These are phyloP conservation scores for Salmo trutta DNA, from an alignment of 2,797 vertebrate genomes.

Conservation along the genomic window DNA sequence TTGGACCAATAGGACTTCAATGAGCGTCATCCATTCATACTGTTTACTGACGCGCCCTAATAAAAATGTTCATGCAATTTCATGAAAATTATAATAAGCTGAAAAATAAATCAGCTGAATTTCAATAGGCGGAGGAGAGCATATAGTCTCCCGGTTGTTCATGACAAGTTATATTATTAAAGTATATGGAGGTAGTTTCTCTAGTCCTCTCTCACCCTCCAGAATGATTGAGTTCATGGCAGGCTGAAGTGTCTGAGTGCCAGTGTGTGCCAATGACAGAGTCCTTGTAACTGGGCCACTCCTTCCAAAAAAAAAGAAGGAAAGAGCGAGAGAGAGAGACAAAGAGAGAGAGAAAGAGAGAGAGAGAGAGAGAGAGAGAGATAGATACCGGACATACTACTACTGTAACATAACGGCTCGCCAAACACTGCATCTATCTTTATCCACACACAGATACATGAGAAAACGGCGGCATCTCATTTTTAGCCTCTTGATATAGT, in stretches of 20 bases:
- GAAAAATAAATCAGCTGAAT: too few species aligned
- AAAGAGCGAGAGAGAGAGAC: not conserved
- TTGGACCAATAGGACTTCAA: not conserved
- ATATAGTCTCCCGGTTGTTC: not conserved
- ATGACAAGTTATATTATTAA: not conserved
- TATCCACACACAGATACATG: constrained; percentile 2
- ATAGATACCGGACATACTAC: constrained; percentile 18
- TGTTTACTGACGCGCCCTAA: not conserved
- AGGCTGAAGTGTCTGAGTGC: constrained; percentile 8
- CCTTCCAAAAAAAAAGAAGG: not conserved
- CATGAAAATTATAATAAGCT: too few species aligned
- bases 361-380: not conserved
- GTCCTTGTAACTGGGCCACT: not conserved
- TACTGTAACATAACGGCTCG: constrained; percentile 6
- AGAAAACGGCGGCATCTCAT: not conserved
- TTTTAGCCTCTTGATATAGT: not conserved
- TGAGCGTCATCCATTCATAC: constrained; percentile 4
- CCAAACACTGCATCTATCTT: not conserved
- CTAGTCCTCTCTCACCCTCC: not conserved
- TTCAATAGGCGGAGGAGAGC: too few species aligned
- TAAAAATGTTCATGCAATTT: not conserved
- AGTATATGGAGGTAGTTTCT: not conserved
- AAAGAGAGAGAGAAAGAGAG: not conserved
- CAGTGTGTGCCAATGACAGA: not conserved
- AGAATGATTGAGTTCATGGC: not conserved